Evolutionary conservation across 2,888 invertebrate genomes (phyloP).

Genomic region (Platycheirus albimanus): DNA sequence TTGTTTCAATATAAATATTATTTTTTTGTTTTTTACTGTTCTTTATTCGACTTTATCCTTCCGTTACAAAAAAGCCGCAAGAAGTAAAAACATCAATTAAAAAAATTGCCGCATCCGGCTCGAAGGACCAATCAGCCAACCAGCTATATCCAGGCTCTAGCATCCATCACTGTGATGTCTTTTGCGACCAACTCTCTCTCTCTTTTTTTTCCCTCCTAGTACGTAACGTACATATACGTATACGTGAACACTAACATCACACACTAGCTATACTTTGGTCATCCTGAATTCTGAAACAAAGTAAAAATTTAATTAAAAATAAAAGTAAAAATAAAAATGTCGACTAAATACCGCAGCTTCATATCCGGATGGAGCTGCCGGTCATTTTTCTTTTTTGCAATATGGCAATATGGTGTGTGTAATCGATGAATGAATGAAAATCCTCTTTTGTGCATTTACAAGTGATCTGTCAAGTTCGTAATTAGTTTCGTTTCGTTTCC

Average conservation of each 20-base stretch:
- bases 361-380: slow-evolving; percentile 52
- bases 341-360: slow-evolving; percentile 67
- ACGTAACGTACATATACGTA: too few relatives aligned
- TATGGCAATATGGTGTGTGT: slow-evolving; percentile 51
- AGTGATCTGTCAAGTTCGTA: slow-evolving; percentile 74
- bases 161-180: slow-evolving; percentile 11
- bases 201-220: neutral
- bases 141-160: slow-evolving; percentile 23
- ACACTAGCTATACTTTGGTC: too few relatives aligned
- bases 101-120: slow-evolving; percentile 52
- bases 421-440: slow-evolving; percentile 71
- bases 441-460: slow-evolving; percentile 71
- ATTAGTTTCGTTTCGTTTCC: slow-evolving; percentile 74
- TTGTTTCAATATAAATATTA: slow-evolving; percentile 3
- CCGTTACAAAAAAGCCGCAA: slow-evolving; percentile 24
- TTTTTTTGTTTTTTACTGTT: neutral
- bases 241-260: too few relatives aligned
- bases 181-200: slow-evolving; percentile 8
- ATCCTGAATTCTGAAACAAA: slow-evolving; percentile 43
- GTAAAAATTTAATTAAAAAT: slow-evolving; percentile 72
- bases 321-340: slow-evolving; percentile 36
- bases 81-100: slow-evolving; percentile 56
- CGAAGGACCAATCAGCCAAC: slow-evolving; percentile 48
- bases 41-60: slow-evolving; percentile 16
- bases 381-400: slow-evolving; percentile 19